Conservation (phyloP, 2,888 invertebrate species). For the Drosophila mulleri region DNA sequence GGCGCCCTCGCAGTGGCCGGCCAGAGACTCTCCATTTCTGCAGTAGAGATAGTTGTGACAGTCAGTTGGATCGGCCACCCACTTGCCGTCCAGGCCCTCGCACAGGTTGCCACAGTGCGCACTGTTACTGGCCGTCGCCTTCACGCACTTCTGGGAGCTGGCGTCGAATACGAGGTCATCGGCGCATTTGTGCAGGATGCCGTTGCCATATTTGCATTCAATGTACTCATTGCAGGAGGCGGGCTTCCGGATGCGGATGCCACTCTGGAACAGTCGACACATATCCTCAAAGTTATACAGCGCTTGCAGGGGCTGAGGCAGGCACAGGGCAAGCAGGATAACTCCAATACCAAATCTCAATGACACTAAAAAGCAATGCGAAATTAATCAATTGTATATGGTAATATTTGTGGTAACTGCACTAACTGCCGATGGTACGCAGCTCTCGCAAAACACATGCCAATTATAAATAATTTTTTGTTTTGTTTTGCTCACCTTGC, state of each 20-base stretch:
- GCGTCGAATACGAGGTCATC: constrained; percentile 52
- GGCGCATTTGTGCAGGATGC: constrained; percentile 50
- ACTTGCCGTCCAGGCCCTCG: constrained; percentile 49
- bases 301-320: constrained; percentile 19
- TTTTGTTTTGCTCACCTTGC: constrained; percentile 34
- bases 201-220: constrained; percentile 54
- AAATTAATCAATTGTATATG: not conserved
- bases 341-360: constrained; percentile 30
- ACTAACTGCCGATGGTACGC: not conserved
- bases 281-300: constrained; percentile 42
- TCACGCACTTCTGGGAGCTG: constrained; percentile 59
- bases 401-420: not conserved
- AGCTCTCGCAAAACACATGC: constrained; percentile 2
- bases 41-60: constrained; percentile 79
- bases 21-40: constrained; percentile 35
- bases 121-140: constrained; percentile 34
- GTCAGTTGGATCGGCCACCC: constrained; percentile 70
- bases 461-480: not conserved
- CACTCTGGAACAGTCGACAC: constrained; percentile 71
- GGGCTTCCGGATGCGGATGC: constrained; percentile 71
- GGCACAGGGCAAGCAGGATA: constrained; percentile 39
- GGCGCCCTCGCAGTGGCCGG: constrained; percentile 51
- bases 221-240: constrained; percentile 79
- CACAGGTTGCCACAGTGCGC: constrained; percentile 74
- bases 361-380: constrained; percentile 18